These are phyloP conservation scores for Drosophila ogumai DNA, from an alignment of 1,140 invertebrate species.

Conservation along the genomic window DNA sequence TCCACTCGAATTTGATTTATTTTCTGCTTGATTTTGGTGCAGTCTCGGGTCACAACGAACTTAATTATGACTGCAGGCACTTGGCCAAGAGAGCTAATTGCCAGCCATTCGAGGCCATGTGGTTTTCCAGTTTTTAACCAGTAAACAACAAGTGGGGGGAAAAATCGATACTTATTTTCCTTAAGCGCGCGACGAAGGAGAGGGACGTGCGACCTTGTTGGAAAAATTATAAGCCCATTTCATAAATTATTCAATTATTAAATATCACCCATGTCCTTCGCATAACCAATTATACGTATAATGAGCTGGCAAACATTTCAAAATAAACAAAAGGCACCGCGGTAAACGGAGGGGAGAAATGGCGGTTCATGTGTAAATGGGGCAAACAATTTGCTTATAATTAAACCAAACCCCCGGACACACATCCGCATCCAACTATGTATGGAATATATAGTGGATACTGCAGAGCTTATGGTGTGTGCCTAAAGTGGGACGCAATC, in stretches of 20 bases:
- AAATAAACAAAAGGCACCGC: conserved; percentile 17
- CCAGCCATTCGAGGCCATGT: conserved; percentile 17
- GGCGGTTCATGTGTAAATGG: conserved; percentile 41
- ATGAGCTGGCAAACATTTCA: conserved; percentile 47
- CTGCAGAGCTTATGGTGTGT: conserved; percentile 8
- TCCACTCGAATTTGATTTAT: conserved; percentile 14
- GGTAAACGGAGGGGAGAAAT: no score
- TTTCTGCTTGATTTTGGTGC: not conserved
- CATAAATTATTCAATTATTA: conserved; percentile 38
- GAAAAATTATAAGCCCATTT: conserved; percentile 31
- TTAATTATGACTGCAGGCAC: conserved; percentile 51
- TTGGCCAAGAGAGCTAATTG: conserved; percentile 42
- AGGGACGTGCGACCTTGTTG: not conserved
- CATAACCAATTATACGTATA: conserved; percentile 29
- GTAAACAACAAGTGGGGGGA: not conserved
- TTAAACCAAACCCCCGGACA: conserved; percentile 42
- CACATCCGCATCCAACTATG: conserved; percentile 15
- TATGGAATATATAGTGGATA: not conserved
- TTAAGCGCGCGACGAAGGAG: no score
- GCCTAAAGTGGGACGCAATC: conserved; percentile 42
- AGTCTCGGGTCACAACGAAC: conserved; percentile 28
- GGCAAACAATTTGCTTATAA: conserved; percentile 57
- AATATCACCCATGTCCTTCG: conserved; percentile 22
- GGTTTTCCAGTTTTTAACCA: conserved; percentile 23
- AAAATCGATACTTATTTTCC: conserved; percentile 19